A percentile compares a stretch with the other conserved stretches of the same genome.
Conservation (phyloP, 2,113 vertebrate genomes). For the Amphilophus citrinellus region DNA sequence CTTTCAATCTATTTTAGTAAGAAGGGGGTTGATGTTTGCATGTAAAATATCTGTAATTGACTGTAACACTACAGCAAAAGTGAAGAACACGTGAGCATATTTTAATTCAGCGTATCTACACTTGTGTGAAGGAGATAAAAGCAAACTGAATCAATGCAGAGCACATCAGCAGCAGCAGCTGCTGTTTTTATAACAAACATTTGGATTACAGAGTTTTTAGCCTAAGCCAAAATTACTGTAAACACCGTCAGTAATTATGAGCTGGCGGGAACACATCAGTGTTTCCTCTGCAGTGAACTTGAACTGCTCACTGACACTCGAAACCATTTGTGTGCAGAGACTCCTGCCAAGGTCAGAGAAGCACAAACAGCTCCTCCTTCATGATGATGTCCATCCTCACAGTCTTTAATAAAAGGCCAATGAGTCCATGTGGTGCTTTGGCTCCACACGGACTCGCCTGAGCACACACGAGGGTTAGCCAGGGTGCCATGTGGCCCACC, state of each 20-base stretch:
- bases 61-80: neutral
- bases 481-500: constrained; percentile 44
- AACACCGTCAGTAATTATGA: neutral
- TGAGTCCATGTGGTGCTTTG: neutral
- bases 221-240: neutral
- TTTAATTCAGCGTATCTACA: neutral
- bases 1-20: neutral
- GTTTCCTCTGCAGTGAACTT: constrained; percentile 30
- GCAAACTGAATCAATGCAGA: neutral
- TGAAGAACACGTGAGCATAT: neutral
- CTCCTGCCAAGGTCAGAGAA: constrained; percentile 49
- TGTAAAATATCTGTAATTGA: neutral
- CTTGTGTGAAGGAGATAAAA: neutral
- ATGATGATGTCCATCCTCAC: neutral
- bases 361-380: neutral
- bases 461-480: constrained; percentile 42
- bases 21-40: neutral
- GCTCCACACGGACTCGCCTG: neutral
- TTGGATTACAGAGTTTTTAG: neutral
- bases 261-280: neutral
- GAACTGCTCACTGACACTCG: constrained; percentile 53
- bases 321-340: constrained; percentile 40
- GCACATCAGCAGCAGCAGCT: neutral
- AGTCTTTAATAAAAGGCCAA: neutral
- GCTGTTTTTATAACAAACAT: neutral